Base-by-base conservation (phyloP, 64 coral and sea anemone genomes). In the Pocillopora verrucosa region DNA sequence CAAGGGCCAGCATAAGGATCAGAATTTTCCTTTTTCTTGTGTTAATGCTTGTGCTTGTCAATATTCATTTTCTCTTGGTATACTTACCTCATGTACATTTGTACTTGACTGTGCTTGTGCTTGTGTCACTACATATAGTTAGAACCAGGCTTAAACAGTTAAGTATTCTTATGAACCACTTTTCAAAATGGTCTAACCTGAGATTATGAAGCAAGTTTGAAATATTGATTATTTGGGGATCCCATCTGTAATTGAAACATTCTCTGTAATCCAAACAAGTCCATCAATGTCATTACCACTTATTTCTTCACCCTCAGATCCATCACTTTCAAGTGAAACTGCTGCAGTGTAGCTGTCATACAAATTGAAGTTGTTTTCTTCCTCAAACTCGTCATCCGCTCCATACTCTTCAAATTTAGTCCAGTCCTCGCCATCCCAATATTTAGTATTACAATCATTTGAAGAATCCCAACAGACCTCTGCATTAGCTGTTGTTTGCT, bases 391-490 rank as follows among this genome's bases (percentile, higher is more conserved):
- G 12, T 85, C 65, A 11, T 85, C 35, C 26, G 22, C 30, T 57
- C 20, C 41, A 56, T 36, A 9, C 7, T 85, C 82, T 37, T 85
- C 82, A 72, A 72, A 4, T 85, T 85, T 65, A 85, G 63, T 24
- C 82, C 82, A 85, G 17, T 85, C 82, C 38, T 85, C 57, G 36
- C 82, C 82, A 85, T 85, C 70, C 82, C 82, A 85, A 24, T 57
- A 85, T 58, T 85, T 85, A 65, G 11, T 37, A 41, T 63, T 63
- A 70, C 20, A 85, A 58, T 72, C 64, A 56, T 72, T 72, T 25
- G 38, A 0, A 13, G n/a, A 45, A 70, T 72, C 64, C 82, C 82
- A 85, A 68, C 82, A 85, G 12, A 85, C 37, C 65, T 85, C 35
- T 57, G 38, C 51, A 10, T 72, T 10, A 11, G 11, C 51, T 84